phyloP scores from a whole-genome alignment of 2,888 invertebrate genomes.

The Ennomos erosarius region DNA sequence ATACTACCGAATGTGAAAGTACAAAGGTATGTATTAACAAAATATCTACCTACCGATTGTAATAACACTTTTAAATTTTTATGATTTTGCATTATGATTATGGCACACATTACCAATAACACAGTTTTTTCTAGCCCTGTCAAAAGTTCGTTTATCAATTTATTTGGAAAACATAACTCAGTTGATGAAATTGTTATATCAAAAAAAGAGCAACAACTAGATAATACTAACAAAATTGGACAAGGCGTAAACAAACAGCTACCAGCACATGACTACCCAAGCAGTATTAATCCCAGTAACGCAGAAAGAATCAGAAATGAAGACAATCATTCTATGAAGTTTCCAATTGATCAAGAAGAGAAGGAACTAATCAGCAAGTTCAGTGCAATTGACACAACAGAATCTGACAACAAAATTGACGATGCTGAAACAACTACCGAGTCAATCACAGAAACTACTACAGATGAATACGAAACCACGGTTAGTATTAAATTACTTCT shows the following conservation, averaged over 20 bases:
- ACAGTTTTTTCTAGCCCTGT: constrained; percentile 5
- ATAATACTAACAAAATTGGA: background rate
- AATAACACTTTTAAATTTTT: background rate
- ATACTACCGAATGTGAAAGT: constrained; percentile 14
- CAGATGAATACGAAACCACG: constrained; percentile 13
- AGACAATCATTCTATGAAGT: too few species aligned
- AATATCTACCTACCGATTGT: too few species aligned
- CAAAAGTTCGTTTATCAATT: constrained; percentile 3
- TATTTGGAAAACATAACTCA: constrained; percentile 15
- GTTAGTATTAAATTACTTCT: constrained; percentile 10
- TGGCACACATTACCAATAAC: too few species aligned
- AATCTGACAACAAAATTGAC: background rate
- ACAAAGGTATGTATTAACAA: constrained; percentile 9
- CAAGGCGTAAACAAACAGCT: background rate
- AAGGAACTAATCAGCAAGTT: constrained; percentile 6
- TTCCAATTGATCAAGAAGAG: background rate
- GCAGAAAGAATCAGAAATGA: too few species aligned
- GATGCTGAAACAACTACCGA: constrained; percentile 11
- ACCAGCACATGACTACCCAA: too few species aligned
- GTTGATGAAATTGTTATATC: background rate
- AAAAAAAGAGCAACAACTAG: constrained; percentile 6
- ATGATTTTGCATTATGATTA: too few species aligned
- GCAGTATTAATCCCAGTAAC: too few species aligned
- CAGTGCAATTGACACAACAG: background rate
- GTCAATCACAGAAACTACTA: constrained; percentile 10